Conservation (phyloP, 2,888 invertebrate species). For the Amblyjoppa fuscipennis region DNA sequence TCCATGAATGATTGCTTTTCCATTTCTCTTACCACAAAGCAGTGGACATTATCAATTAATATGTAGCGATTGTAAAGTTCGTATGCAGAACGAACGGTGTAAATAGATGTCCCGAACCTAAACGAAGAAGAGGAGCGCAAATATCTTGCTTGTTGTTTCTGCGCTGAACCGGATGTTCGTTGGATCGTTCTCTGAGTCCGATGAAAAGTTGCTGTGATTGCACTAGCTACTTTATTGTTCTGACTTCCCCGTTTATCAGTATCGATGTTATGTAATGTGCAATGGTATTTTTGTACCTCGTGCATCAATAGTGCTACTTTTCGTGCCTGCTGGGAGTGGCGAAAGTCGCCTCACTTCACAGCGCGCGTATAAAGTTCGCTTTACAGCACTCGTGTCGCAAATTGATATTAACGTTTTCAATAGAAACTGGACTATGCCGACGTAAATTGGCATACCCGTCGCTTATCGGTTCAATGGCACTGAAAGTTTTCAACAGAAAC, state of each 20-base stretch:
- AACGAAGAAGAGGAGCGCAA: slow-evolving; percentile 41
- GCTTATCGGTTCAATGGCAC: neutral
- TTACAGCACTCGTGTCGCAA: no score
- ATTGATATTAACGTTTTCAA: neutral
- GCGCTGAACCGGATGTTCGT: neutral
- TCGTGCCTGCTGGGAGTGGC: no score
- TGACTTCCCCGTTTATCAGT: neutral
- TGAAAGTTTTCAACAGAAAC: neutral
- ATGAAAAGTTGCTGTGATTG: neutral
- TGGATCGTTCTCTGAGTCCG: neutral
- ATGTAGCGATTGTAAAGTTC: slow-evolving; percentile 1
- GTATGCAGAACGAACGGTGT: neutral
- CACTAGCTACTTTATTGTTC: neutral
- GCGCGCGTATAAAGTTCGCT: no score
- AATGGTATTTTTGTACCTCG: no score
- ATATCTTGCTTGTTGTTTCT: slow-evolving; percentile 32
- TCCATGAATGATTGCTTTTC: no score
- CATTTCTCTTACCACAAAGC: neutral
- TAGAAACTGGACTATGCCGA: neutral
- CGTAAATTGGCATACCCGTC: neutral
- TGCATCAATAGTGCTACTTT: no score
- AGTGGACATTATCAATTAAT: slow-evolving; percentile 24
- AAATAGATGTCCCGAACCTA: slow-evolving; percentile 35
- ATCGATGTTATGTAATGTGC: neutral
- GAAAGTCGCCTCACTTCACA: no score